Base-by-base conservation (phyloP, 2,888 invertebrate genomes). In the Philaethria dido region DNA sequence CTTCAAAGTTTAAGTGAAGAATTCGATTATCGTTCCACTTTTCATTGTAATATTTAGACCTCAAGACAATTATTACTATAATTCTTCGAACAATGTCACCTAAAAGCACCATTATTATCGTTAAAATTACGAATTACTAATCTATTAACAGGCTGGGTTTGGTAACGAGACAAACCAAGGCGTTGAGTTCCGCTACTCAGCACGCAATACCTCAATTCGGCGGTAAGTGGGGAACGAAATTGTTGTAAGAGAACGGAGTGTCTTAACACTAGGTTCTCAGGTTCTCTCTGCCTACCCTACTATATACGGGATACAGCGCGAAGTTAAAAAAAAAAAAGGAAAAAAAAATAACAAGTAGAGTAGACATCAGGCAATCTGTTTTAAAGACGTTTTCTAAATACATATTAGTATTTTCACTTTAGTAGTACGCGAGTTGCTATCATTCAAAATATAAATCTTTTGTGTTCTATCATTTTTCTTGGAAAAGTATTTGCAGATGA, bases 401-500 rank as follows among this genome's bases (percentile, higher is more conserved):
- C 33, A n/a, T 16, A 33, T 39, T 55, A 20, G 6, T 14, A 16
- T n/a, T 57, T 3, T 11, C 14, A n/a, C n/a, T 9, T 57, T n/a
- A 57, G 22, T 42, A 11, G 0, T 22, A 42, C n/a, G 22, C 42
- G n/a, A 25, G 11, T 57, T 42, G 11, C n/a, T 57, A 25, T 57
- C 22, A 42, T 57, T 42, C 13, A 25, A 42, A 20, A 16, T n/a
- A 29, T 33, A 33, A 33, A 13, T 42, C 8, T 22, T n/a, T 22
- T 42, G 22, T 57, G 11, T 25, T 57, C 22, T n/a, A 42, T 22
- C 9, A 57, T 42, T 42, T 42, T 42, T 39, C 22, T 57, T 57
- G 2, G 42, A 22, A 57, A 57, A 57, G 11, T 57, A 33, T 52
- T 52, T 42, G 22, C 57, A 42, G 22, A 42, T 57, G 25, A 57